Conservation (phyloP, 2,797 vertebrate genomes). For the Cuniculus paca region DNA sequence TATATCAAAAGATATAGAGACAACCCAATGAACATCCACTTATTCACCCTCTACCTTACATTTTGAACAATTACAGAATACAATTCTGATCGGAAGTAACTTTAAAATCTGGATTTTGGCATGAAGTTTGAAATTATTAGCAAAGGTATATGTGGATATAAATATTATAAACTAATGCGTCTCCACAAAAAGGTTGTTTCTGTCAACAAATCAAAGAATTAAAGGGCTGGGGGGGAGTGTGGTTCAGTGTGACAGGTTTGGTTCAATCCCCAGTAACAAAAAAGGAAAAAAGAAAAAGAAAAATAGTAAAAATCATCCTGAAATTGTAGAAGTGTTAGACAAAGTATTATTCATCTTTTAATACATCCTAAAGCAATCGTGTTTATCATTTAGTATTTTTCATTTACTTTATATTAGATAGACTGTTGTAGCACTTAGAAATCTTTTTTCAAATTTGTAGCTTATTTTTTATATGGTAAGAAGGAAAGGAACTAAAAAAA, state of each 20-base stretch:
- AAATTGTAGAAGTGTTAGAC: not conserved
- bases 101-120: slow-evolving; percentile 38
- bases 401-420: slow-evolving; percentile 21
- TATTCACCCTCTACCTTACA: not conserved
- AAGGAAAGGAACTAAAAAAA: slow-evolving; percentile 51
- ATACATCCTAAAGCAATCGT: slow-evolving; percentile 13
- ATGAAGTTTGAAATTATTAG: slow-evolving; percentile 62
- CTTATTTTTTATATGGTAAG: slow-evolving; percentile 56
- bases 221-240: not conserved
- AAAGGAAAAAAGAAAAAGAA: not conserved
- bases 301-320: slow-evolving; percentile 39
- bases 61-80: slow-evolving; percentile 2
- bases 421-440: slow-evolving; percentile 6
- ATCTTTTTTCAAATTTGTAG: slow-evolving; percentile 20
- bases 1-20: slow-evolving; percentile 2
- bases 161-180: slow-evolving; percentile 39
- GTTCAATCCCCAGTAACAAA: not conserved
- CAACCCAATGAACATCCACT: not conserved
- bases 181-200: slow-evolving; percentile 5
- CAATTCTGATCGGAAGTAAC: slow-evolving; percentile 51
- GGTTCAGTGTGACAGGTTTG: not conserved
- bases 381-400: slow-evolving; percentile 33
- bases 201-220: slow-evolving; percentile 42
- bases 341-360: slow-evolving; percentile 4
- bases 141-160: not conserved